Evolutionary conservation across 92 coral and sea anemone genomes (phyloP).

Genomic region (Heteractis magnifica): DNA sequence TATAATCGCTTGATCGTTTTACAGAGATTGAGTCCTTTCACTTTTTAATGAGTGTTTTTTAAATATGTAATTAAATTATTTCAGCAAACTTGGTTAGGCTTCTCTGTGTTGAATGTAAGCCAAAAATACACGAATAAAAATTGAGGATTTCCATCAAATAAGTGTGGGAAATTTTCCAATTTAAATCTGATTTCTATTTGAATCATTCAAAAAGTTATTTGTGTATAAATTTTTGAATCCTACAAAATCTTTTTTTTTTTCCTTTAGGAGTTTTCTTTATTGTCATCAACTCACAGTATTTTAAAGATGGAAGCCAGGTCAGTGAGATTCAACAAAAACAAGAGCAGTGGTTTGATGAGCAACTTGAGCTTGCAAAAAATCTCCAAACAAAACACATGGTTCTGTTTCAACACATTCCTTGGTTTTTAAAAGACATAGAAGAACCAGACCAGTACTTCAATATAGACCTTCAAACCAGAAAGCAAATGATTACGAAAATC

Average conservation of each 20-base stretch:
- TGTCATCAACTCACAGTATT: constrained; percentile 90
- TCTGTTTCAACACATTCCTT: constrained; percentile 95
- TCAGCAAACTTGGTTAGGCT: neutral
- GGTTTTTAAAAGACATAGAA: constrained; percentile 68
- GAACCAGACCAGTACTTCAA: constrained; percentile 85
- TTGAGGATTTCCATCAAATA: neutral
- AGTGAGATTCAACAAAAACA: constrained; percentile 64
- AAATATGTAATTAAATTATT: neutral
- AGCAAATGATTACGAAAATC: constrained; percentile 65
- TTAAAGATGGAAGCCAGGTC: constrained; percentile 82
- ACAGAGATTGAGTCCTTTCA: neutral
- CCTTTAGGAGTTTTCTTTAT: constrained; percentile 89
- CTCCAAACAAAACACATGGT: constrained; percentile 78
- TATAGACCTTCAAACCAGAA: constrained; percentile 56
- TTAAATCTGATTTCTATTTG: neutral
- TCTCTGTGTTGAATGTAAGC: neutral
- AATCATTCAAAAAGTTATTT: neutral
- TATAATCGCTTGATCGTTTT: neutral
- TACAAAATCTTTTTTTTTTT: neutral
- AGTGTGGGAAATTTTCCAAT: neutral
- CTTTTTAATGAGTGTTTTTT: neutral
- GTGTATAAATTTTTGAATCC: neutral
- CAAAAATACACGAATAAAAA: neutral
- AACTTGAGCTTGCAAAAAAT: constrained; percentile 68
- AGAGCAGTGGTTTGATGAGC: constrained; percentile 82